Evolutionary conservation across 2,888 invertebrate species (phyloP).

Genomic region (Pollenia griseotomentosa): DNA sequence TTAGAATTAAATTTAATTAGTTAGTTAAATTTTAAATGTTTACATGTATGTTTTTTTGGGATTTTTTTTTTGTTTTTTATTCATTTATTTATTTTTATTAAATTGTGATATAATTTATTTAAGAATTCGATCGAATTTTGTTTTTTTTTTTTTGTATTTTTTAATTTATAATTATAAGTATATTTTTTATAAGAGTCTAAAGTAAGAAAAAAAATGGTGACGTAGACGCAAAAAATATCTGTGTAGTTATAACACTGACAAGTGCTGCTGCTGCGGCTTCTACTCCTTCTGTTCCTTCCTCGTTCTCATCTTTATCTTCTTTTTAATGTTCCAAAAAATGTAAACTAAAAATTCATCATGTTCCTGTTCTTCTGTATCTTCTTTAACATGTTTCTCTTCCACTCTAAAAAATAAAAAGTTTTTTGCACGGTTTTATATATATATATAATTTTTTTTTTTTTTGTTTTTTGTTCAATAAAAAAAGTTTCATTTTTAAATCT

Average conservation of each 20-base stretch:
- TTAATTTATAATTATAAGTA: constrained; percentile 72
- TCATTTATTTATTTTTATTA: constrained; percentile 73
- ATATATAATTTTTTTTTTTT: constrained; percentile 41
- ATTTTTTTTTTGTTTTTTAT: constrained; percentile 61
- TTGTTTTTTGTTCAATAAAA: constrained; percentile 63
- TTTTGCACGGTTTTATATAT: constrained; percentile 60
- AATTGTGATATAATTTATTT: constrained; percentile 74
- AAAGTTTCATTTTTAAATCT: constrained; percentile 43
- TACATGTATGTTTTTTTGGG: constrained; percentile 73
- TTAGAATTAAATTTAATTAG: constrained; percentile 74
- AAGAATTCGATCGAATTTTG: constrained; percentile 74
- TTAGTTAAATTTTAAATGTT: constrained; percentile 74
- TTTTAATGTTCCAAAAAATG: constrained; percentile 21
- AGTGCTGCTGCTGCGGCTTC: constrained; percentile 73
- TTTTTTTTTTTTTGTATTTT: constrained; percentile 62
- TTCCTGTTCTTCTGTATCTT: constrained; percentile 46
- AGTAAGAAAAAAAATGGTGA: constrained; percentile 74
- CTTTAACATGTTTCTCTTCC: constrained; percentile 56
- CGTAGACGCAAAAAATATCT: constrained; percentile 74
- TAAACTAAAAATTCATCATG: constrained; percentile 55
- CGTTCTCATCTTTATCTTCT: neutral
- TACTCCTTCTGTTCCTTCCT: constrained; percentile 7
- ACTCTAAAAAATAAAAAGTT: constrained; percentile 65
- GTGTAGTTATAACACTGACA: constrained; percentile 74
- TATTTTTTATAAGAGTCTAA: constrained; percentile 74